Conservation (phyloP, 2,113 vertebrate genomes). For the Delphinapterus leucas region DNA sequence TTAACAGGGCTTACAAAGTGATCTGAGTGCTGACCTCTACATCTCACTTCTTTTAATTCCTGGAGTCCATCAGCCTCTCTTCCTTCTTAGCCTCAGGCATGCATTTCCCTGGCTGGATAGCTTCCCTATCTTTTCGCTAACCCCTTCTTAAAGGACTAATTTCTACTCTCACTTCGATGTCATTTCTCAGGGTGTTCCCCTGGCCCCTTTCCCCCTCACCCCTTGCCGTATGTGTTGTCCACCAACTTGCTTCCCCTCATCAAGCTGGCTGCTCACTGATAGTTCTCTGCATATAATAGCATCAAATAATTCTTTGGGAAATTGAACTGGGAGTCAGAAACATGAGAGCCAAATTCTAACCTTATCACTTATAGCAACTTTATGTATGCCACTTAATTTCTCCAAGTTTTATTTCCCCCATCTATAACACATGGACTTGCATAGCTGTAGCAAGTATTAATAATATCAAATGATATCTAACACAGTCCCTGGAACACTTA, state of each 20-base stretch:
- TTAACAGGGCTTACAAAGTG: not conserved
- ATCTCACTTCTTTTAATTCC: not conserved
- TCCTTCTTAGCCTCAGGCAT: not conserved
- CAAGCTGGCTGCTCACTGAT: not conserved
- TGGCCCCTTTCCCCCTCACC: not conserved
- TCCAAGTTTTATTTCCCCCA: not conserved
- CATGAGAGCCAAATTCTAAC: not conserved
- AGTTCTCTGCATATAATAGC: not conserved
- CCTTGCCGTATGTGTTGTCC: fast-evolving
- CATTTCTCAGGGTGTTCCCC: not conserved
- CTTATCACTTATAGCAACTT: not conserved
- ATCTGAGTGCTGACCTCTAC: not conserved
- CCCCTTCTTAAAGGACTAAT: not conserved
- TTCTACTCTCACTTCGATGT: not conserved
- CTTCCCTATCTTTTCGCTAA: not conserved
- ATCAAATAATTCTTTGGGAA: not conserved
- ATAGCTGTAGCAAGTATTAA: not conserved
- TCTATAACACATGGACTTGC: not conserved
- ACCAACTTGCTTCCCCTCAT: not conserved
- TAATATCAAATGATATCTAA: not conserved
- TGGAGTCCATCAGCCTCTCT: conserved; percentile 27
- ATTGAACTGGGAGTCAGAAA: not conserved
- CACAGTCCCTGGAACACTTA: not conserved
- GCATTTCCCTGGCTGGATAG: not conserved
- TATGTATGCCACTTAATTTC: not conserved